These are phyloP conservation scores for Stenurella melanura DNA, from an alignment of 2,888 invertebrate species.

Conservation along the genomic window DNA sequence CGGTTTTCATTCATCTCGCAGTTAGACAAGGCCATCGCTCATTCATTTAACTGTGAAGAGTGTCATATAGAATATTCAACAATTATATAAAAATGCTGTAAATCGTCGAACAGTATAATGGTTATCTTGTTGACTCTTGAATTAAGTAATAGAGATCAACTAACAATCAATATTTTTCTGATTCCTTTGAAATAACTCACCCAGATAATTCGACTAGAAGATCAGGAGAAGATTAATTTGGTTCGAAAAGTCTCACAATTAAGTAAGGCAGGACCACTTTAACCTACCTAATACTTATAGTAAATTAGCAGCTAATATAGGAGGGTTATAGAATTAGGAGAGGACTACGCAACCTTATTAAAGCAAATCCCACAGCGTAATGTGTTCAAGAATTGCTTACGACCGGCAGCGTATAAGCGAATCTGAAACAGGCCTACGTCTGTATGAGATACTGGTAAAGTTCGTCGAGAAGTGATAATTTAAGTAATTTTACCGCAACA, in stretches of 20 bases:
- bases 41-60: too few species aligned
- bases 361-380: slow-evolving; percentile 7
- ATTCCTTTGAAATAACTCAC: too few species aligned
- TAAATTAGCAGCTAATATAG: neutral
- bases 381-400: neutral
- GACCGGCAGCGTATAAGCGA: neutral
- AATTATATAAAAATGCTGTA: too few species aligned
- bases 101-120: too few species aligned
- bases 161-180: too few species aligned
- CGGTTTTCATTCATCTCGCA: too few species aligned
- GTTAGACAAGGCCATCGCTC: too few species aligned
- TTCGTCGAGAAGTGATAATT: neutral
- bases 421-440: neutral
- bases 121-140: too few species aligned
- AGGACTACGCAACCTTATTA: slow-evolving; percentile 3
- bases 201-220: too few species aligned
- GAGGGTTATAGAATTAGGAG: neutral
- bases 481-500: neutral
- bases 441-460: neutral
- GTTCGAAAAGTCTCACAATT: neutral
- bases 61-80: too few species aligned
- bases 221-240: neutral
- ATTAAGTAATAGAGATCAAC: too few species aligned
- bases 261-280: neutral
- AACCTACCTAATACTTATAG: neutral